phyloP scores from a whole-genome alignment of 2,888 invertebrate genomes.

The Idaea biselata region DNA sequence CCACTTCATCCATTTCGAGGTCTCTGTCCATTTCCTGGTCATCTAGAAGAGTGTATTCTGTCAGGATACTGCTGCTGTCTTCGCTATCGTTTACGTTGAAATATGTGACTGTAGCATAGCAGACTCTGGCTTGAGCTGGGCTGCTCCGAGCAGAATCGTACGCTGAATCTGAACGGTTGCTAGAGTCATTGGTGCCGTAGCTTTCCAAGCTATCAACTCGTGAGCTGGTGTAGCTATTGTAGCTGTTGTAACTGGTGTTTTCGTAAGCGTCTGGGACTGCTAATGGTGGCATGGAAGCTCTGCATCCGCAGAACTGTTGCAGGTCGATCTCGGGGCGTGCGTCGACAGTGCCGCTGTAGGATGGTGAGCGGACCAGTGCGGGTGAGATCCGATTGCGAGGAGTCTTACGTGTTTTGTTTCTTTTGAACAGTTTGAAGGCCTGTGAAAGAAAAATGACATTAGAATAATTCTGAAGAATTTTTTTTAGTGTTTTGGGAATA shows the following conservation, averaged over 20 bases:
- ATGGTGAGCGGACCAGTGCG: conserved; percentile 57
- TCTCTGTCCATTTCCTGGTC: conserved; percentile 50
- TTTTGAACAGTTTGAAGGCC: conserved; percentile 75
- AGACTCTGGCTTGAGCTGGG: conserved; percentile 54
- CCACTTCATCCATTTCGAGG: conserved; percentile 42
- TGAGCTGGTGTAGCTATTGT: conserved; percentile 62
- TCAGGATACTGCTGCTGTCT: conserved; percentile 70
- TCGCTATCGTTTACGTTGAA: conserved; percentile 72
- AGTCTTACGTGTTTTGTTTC: conserved; percentile 57
- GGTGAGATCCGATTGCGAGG: conserved; percentile 67
- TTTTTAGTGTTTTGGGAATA: too few relatives aligned
- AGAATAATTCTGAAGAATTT: neutral
- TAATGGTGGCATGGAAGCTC: conserved; percentile 55
- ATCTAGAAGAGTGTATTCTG: conserved; percentile 70
- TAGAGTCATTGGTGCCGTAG: conserved; percentile 51
- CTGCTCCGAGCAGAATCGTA: conserved; percentile 69
- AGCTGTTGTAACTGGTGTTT: conserved; percentile 56
- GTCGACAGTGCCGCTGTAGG: conserved; percentile 70
- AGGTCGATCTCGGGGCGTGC: conserved; percentile 67
- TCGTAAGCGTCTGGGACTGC: conserved; percentile 56
- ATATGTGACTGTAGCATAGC: conserved; percentile 70
- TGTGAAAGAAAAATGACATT: conserved; percentile 39
- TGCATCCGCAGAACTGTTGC: conserved; percentile 65
- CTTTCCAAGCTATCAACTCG: conserved; percentile 56
- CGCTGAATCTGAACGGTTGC: conserved; percentile 66